Evolutionary conservation across 1,140 invertebrate species (phyloP), one percentile per base, ranked within the genome.

Genomic region (Solen grandis): DNA sequence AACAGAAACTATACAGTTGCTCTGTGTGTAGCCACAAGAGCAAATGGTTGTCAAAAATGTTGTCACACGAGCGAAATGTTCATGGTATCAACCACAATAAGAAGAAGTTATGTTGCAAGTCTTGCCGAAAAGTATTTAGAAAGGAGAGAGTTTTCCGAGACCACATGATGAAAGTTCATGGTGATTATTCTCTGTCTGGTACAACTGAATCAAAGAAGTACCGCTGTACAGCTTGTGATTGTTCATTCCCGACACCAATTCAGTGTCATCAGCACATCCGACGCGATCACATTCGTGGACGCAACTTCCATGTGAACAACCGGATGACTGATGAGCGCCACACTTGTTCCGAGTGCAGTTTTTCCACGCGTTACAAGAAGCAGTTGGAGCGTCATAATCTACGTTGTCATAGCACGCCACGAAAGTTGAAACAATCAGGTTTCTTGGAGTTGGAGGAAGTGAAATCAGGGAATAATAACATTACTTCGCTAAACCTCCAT

Each of bases 1-100:
- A 89, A 57, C 82, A 86, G 63, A 96, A 97, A 90, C 95, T 95
- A 33, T 98, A 97, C 91, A 95, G 96, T 59, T 98, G 97, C 92
- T 96, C 96, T 0, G 95, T 96, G 86, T 98, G 97, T 87, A 95
- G 96, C 54, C 98, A 97, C 90, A 95, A 96, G n/a, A 97, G 97
- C 22, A 94, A 96, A 69, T 95, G 97, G 85, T 93, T 98, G 73
- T 96, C 97, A 31, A 96, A 97, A 88, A 93, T 98, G 72, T 97
- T 97, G 90, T 95, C 97, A 31, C 97, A 98, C 93, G 97, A 98
- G 88, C 94, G 96, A 84, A 95, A 96, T 16, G 87, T 88, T 27
- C 88, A 91, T 82, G 81, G 83, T 36, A 85, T 89, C 27, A 60
- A 52, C 59, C 68, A 74, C 35, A 83, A 59, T 52, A 74, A 46